Percentiles rank a stretch among this genome's conserved stretches.
phyloP scores from a whole-genome alignment of 1,140 invertebrate species.

The Mylabris phalerata region DNA sequence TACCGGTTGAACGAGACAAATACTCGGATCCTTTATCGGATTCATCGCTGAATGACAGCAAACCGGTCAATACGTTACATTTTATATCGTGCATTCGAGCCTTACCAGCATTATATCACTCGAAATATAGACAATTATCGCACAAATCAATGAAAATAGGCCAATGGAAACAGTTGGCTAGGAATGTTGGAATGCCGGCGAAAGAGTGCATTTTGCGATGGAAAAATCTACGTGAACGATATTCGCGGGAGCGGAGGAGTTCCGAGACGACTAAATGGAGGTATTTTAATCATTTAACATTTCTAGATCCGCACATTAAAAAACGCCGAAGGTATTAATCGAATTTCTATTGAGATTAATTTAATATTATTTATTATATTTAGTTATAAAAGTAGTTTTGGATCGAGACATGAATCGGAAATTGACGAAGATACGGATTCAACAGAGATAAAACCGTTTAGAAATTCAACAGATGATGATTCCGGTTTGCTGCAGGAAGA shows the following conservation, averaged over 20 bases:
- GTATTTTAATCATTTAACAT: conserved; percentile 17
- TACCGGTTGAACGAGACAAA: not conserved
- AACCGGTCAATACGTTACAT: not conserved
- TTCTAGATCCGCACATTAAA: conserved; percentile 19
- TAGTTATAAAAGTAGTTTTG: not conserved
- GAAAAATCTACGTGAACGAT: conserved; percentile 20
- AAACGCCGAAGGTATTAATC: conserved; percentile 8
- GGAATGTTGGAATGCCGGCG: conserved; percentile 12
- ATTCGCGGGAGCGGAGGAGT: conserved; percentile 15
- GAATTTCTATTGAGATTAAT: not conserved
- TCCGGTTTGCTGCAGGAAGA: not conserved
- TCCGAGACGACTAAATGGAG: conserved; percentile 11
- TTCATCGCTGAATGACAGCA: not conserved
- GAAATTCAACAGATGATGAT: not conserved
- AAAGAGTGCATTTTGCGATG: conserved; percentile 19
- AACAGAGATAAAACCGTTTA: not conserved
- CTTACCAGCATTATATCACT: conserved; percentile 4
- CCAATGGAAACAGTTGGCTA: conserved; percentile 18
- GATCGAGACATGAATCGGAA: not conserved
- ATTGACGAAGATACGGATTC: not conserved
- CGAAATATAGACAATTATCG: conserved; percentile 12
- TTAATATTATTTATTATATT: too few species aligned
- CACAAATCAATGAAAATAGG: conserved; percentile 11
- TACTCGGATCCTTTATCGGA: not conserved
- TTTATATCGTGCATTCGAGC: too few species aligned